phyloP scores from a whole-genome alignment of 2,888 invertebrate genomes.

The Drosophila lutescens region DNA sequence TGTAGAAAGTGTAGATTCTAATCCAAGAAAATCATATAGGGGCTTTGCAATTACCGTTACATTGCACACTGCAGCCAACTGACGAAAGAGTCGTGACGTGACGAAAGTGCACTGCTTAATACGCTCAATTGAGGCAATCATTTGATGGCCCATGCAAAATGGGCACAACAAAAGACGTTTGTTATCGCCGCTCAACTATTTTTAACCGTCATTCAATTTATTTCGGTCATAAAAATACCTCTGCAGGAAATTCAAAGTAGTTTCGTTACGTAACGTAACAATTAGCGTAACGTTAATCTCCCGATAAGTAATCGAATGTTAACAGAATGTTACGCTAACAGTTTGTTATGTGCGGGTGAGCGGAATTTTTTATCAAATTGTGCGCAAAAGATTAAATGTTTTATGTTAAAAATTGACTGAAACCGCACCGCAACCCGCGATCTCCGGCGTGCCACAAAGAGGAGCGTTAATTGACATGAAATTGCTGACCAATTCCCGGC shows the following conservation, averaged over 20 bases:
- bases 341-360: conserved; percentile 12
- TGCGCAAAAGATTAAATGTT: conserved; percentile 25
- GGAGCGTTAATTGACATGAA: conserved; percentile 66
- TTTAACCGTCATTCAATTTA: conserved; percentile 27
- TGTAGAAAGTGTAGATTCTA: not conserved
- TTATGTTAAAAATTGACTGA: conserved; percentile 8
- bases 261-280: conserved; percentile 9
- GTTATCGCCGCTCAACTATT: conserved; percentile 27
- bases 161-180: conserved; percentile 16
- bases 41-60: conserved; percentile 12
- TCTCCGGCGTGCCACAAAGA: conserved; percentile 15
- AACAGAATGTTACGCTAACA: conserved; percentile 2
- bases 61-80: not conserved
- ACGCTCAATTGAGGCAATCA: conserved; percentile 38
- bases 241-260: conserved; percentile 9
- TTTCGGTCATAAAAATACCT: conserved; percentile 28
- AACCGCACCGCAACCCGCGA: conserved; percentile 12
- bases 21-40: conserved; percentile 4
- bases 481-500: conserved; percentile 52
- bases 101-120: conserved; percentile 35
- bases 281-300: not conserved
- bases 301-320: conserved; percentile 6
- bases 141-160: conserved; percentile 7
- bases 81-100: conserved; percentile 10
- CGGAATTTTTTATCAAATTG: conserved; percentile 17